These are phyloP conservation scores for Scaptomyza polygonia DNA, from an alignment of 2,888 invertebrate species.

Conservation along the genomic window DNA sequence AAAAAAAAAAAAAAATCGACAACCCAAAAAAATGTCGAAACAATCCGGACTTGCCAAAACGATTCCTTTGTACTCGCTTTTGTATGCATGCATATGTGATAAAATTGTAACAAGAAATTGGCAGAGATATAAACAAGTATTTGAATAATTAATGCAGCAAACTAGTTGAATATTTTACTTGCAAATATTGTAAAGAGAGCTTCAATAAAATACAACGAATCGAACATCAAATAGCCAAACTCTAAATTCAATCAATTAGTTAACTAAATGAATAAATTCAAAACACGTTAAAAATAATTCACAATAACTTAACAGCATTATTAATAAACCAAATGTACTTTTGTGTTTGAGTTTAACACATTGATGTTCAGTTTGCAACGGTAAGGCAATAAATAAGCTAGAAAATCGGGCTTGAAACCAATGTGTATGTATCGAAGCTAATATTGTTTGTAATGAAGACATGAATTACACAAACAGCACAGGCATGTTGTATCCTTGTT, in stretches of 20 bases:
- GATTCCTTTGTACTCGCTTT: slow-evolving; percentile 2
- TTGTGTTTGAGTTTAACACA: background rate
- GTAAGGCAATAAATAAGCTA: no score
- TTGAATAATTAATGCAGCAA: slow-evolving; percentile 1
- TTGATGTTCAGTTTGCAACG: background rate
- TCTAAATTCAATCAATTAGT: background rate
- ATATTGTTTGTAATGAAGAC: background rate
- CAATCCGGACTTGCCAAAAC: background rate
- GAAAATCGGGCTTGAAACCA: slow-evolving; percentile 1
- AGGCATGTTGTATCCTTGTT: background rate
- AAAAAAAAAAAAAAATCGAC: background rate
- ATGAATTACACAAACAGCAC: slow-evolving; percentile 1
- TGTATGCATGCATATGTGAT: background rate
- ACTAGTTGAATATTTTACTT: background rate
- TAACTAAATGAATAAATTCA: background rate
- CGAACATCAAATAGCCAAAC: no score
- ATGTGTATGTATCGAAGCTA: background rate
- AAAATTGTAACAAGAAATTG: background rate
- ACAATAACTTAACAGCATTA: no score
- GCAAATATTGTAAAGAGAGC: background rate
- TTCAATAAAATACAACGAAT: background rate
- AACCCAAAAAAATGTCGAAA: background rate
- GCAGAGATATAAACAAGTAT: background rate
- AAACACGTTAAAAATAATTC: no score
- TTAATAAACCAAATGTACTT: no score